Percentiles rank a stretch among this genome's conserved stretches.
Evolutionary conservation across 2,888 invertebrate species (phyloP).

Genomic region (Scaptomyza tumidula): DNA sequence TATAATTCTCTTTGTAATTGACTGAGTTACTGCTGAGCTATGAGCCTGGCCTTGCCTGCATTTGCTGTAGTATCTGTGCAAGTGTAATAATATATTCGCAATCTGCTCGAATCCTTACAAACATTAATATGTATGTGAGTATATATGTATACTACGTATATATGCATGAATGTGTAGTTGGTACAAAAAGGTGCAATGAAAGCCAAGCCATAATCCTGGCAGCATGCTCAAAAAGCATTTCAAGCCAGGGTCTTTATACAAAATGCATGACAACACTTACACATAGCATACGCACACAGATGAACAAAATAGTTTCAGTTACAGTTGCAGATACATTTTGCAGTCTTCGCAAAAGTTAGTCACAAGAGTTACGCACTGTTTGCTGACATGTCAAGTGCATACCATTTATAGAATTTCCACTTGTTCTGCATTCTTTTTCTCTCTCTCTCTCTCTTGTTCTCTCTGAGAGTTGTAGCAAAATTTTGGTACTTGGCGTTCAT

Average conservation of each 20-base stretch:
- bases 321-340: neutral
- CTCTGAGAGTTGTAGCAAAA: conserved; percentile 14
- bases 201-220: conserved; percentile 25
- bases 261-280: conserved; percentile 29
- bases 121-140: neutral
- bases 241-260: conserved; percentile 34
- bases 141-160: neutral
- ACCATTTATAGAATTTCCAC: conserved; percentile 13
- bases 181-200: neutral
- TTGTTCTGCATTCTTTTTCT: conserved; percentile 3
- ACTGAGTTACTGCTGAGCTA: neutral
- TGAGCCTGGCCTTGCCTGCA: neutral
- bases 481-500: conserved; percentile 44
- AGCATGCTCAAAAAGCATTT: conserved; percentile 50
- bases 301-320: conserved; percentile 1
- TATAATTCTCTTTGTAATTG: neutral
- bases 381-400: conserved; percentile 16
- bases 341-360: neutral
- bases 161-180: neutral
- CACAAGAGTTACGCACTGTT: conserved; percentile 7
- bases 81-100: neutral
- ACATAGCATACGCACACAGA: conserved; percentile 16
- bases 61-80: neutral
- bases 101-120: neutral
- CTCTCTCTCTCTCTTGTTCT: neutral